Base-by-base conservation (phyloP, 1,140 invertebrate species). In the Rhysida immarginata region DNA sequence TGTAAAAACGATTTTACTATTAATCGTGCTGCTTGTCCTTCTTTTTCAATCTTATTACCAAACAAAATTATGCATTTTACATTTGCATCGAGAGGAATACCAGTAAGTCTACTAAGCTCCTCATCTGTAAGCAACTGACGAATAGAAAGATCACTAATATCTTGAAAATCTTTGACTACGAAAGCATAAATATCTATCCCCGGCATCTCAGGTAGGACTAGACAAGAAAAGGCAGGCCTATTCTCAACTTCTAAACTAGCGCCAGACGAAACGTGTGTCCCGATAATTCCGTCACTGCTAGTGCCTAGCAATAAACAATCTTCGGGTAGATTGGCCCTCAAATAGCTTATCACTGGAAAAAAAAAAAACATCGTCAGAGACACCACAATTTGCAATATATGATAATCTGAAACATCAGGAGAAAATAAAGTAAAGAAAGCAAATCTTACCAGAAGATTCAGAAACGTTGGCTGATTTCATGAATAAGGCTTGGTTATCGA, bases 1-100 rank as follows among this genome's bases (percentile, higher is more conserved):
- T 42, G 18, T 2, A 59, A n/a, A 20, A 61, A 16, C 44, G 56
- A 51, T 2, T 59, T 13, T 13, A 13, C 26, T 1, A 41, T 14
- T 14, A 25, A 26, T 3, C 5, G 0, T 23, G 27, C 45, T 45
- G 20, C 26, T 13, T 8, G n/a, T 8, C n/a, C 43, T 8, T 25
- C 41, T 2, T 2, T 5, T 44, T 45, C 18, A n/a, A 2, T 8
- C 18, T 54, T 16, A 20, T 23, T 58, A 45, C 53, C 26, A 16
- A 61, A 57, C 18, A 58, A n/a, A 14, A 61, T 26, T 2, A 61
- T 13, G 26, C 41, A 45, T 29, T 59, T 54, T 0, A 59, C 25
- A 1, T 23, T n/a, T 26, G 27, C 42, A 21, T 57, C 48, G 3
- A n/a, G n/a, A 26, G 59, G 57, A 16, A 55, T 27, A 24, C 24